Evolutionary conservation across 2,797 vertebrate species (phyloP), one percentile per base, ranked within the genome.

Genomic region (Petrocephalus sullivani): DNA sequence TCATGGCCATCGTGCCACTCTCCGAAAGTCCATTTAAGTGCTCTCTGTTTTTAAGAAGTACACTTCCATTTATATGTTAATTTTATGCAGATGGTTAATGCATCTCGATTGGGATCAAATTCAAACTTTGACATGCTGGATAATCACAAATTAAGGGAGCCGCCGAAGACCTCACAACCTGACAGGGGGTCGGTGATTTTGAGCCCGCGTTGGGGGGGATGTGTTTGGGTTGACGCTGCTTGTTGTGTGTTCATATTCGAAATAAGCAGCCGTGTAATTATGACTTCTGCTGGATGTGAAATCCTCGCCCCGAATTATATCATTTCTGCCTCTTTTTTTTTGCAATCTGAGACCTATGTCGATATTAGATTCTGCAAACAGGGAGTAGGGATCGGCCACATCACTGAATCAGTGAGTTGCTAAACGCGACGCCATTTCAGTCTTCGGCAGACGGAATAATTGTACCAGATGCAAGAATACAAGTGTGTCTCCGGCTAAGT

Each of bases 21-120:
- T 37, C 33, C 21, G 4, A 4, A 60, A 61, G 56, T 86, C 14
- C 56, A 60, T 86, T 61, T 86, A 41, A 41, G 57, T n/a, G 49
- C 10, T 19, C 21, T 49, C 41, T 23, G n/a, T 51, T 87, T 37
- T 88, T 56, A 61, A 88, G 23, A 56, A 37, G 19, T 86, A 37
- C 85, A 87, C 23, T 87, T 87, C 60, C 60, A 87, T 87, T 87
- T 67, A 67, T 87, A 87, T 87, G 60, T 64, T 53, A 46, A 82
- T 88, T 84, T 88, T 28, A 82, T 84, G 56, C 75, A 60, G 78
- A 83, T 83, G 19, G 41, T 37, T 87, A 87, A 87, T 87, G 86
- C 86, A 87, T 87, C 58, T 33, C 60, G 60, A 87, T 67, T 64
- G 86, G 86, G 60, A 64, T 67, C 86, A 67, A 86, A 86, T 60